These are phyloP conservation scores for Anas platyrhynchos DNA, from an alignment of 2,113 vertebrate genomes.

Conservation along the genomic window DNA sequence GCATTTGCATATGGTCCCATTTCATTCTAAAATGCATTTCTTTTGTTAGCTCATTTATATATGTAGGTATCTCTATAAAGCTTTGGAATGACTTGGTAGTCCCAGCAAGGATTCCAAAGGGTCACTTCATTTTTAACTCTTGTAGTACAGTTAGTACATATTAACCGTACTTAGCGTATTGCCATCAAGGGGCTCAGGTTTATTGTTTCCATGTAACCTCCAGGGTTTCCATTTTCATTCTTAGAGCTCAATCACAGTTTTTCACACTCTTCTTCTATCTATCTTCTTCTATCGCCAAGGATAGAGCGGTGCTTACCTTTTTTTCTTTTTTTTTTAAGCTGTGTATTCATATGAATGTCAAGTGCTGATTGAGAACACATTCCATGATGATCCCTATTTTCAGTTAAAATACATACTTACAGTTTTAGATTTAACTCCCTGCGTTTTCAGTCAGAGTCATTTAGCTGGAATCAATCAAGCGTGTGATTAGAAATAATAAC, in stretches of 20 bases:
- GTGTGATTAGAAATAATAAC: constrained; percentile 80
- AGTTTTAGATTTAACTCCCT: constrained; percentile 73
- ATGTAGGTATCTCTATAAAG: not conserved
- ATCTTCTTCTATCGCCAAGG: constrained; percentile 22
- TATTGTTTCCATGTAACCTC: constrained; percentile 50
- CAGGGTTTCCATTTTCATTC: constrained; percentile 62
- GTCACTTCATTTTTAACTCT: constrained; percentile 27
- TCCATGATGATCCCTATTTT: constrained; percentile 72
- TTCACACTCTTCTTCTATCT: constrained; percentile 13
- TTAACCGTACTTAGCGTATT: constrained; percentile 35
- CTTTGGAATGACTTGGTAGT: constrained; percentile 48
- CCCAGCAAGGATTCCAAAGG: constrained; percentile 36
- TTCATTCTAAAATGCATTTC: constrained; percentile 14
- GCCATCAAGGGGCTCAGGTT: not conserved
- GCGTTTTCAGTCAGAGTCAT: constrained; percentile 73
- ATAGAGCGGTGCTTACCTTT: constrained; percentile 30
- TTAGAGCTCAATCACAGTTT: constrained; percentile 55
- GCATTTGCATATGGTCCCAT: not conserved
- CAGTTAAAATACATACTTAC: constrained; percentile 72
- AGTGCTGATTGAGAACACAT: constrained; percentile 66
- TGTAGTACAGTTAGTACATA: not conserved
- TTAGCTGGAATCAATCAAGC: constrained; percentile 77
- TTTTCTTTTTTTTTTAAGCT: constrained; percentile 35
- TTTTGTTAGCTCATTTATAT: not conserved
- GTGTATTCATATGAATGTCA: constrained; percentile 49